Conservation (phyloP, 64 coral and sea anemone species). For the Stichodactyla helianthus region DNA sequence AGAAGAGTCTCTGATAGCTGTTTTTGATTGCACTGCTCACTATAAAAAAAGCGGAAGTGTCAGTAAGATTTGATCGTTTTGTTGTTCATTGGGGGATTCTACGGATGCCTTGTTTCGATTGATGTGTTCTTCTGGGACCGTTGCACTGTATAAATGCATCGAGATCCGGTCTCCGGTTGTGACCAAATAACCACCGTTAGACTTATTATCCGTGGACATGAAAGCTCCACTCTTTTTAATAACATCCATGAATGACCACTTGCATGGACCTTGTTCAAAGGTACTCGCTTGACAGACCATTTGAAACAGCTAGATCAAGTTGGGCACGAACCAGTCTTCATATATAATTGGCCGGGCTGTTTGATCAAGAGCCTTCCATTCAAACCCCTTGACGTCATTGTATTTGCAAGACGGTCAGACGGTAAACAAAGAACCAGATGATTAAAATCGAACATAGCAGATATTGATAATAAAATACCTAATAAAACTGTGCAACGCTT, state of each 20-base stretch:
- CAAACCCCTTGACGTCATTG: slow-evolving; percentile 10
- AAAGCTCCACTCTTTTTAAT: neutral
- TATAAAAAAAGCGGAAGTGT: slow-evolving; percentile 5
- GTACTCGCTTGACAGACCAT: neutral
- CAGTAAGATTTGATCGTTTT: slow-evolving; percentile 1
- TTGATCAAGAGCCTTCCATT: slow-evolving; percentile 14
- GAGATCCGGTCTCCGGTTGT: neutral
- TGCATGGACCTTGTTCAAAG: neutral
- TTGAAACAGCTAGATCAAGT: neutral
- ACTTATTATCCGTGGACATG: neutral
- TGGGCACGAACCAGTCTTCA: neutral
- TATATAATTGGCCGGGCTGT: slow-evolving; percentile 19
- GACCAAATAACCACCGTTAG: slow-evolving; percentile 7
- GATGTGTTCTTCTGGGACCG: neutral
- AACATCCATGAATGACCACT: neutral
- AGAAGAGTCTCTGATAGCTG: slow-evolving; percentile 9
- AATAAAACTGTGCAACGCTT: slow-evolving; percentile 27
- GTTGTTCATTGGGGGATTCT: slow-evolving; percentile 24
- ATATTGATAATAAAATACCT: slow-evolving; percentile 21
- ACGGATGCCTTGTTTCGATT: neutral
- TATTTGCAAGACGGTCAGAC: slow-evolving; percentile 1
- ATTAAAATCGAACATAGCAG: slow-evolving; percentile 43
- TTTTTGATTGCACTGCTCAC: slow-evolving; percentile 10
- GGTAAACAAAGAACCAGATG: slow-evolving; percentile 18
- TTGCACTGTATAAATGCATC: neutral